Percentiles rank a stretch among this genome's conserved stretches.
Conservation (phyloP, 2,797 vertebrate species). For the Rousettus madagascariensis region DNA sequence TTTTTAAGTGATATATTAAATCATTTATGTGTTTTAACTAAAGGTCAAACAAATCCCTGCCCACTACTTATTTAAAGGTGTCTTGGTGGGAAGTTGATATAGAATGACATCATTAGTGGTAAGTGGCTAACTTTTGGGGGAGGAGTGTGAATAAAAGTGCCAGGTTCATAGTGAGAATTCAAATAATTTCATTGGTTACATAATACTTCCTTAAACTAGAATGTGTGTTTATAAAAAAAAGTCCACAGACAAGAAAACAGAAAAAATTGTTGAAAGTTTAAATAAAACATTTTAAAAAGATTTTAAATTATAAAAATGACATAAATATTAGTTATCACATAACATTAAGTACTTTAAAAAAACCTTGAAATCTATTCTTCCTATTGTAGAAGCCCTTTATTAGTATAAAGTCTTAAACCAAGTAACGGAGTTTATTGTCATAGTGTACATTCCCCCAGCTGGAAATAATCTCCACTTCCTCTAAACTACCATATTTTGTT, state of each 20-base stretch:
- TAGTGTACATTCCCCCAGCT: background rate
- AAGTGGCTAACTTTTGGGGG: conserved; percentile 18
- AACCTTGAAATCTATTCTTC: conserved; percentile 14
- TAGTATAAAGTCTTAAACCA: conserved; percentile 31
- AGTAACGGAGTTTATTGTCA: conserved; percentile 7
- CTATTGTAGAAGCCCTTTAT: conserved; percentile 36
- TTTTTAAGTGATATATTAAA: conserved; percentile 52
- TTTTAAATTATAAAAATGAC: conserved; percentile 16
- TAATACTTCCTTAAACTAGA: background rate
- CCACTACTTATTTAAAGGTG: conserved; percentile 71
- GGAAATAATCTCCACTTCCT: conserved; percentile 11
- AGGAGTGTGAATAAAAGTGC: conserved; percentile 9
- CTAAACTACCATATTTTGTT: conserved; percentile 39
- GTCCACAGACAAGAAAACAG: background rate
- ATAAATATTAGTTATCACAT: background rate
- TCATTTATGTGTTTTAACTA: conserved; percentile 73
- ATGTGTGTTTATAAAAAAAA: conserved; percentile 14
- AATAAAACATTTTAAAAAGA: background rate
- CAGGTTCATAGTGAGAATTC: background rate
- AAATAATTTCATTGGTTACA: conserved; percentile 29
- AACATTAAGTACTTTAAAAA: conserved; percentile 34
- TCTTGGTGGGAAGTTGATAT: conserved; percentile 72
- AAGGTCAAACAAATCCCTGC: conserved; percentile 72
- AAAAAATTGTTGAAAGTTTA: conserved; percentile 36
- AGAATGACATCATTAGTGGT: conserved; percentile 38